Conservation (phyloP, 1,140 invertebrate species). For the Drosophila neocordata region DNA sequence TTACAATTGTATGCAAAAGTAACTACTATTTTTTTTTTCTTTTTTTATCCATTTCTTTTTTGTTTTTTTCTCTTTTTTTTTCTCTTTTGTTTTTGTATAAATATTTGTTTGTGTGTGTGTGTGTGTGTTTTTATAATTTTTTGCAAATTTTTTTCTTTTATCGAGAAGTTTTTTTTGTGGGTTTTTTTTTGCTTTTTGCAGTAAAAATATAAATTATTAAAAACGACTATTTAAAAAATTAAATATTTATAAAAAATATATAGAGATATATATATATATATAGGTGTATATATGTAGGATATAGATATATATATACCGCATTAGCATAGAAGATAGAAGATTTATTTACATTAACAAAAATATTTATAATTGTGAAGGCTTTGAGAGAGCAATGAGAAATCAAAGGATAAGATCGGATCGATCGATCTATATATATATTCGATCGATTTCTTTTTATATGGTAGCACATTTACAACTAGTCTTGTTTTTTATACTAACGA, state of each 20-base stretch:
- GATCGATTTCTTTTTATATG: conserved; percentile 28
- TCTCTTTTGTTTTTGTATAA: conserved; percentile 57
- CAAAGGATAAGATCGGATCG: not conserved
- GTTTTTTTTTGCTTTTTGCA: conserved; percentile 56
- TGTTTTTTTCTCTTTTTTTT: conserved; percentile 25
- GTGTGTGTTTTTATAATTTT: conserved; percentile 56
- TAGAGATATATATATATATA: conserved; percentile 16
- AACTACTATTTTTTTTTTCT: conserved; percentile 68
- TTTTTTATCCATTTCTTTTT: conserved; percentile 43
- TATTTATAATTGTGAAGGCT: conserved; percentile 16
- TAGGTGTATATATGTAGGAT: conserved; percentile 28
- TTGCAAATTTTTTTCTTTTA: conserved; percentile 61
- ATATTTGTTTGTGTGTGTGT: conserved; percentile 49
- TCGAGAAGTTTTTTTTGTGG: conserved; percentile 53
- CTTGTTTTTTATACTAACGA: conserved; percentile 72
- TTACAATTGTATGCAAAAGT: conserved; percentile 77
- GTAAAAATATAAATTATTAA: conserved; percentile 81
- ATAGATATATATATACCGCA: conserved; percentile 33
- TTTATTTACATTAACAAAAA: conserved; percentile 49
- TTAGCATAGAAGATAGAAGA: conserved; percentile 28
- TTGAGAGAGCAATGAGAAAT: conserved; percentile 1
- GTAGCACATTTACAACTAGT: conserved; percentile 76
- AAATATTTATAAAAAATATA: conserved; percentile 79
- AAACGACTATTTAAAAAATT: conserved; percentile 81
- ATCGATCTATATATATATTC: conserved; percentile 39